Percentiles rank a stretch among this genome's conserved stretches.
Evolutionary conservation across 2,113 vertebrate species (phyloP).

Genomic region (Cynopterus brachyotis): DNA sequence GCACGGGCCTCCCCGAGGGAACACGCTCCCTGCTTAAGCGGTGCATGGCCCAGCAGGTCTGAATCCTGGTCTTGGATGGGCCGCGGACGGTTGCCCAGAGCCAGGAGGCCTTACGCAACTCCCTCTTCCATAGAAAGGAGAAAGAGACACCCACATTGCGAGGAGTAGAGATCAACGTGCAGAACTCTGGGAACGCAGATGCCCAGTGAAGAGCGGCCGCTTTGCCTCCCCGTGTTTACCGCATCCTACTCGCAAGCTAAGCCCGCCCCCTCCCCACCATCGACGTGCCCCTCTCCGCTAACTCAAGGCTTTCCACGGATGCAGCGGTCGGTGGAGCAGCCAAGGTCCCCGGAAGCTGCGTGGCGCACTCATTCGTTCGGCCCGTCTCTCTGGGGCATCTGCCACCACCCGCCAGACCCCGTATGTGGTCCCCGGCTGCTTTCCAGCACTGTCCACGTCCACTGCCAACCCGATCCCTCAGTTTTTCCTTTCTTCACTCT

Average conservation of each 20-base stretch:
- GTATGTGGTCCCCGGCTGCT: background rate
- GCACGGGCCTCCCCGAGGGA: background rate
- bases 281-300: background rate
- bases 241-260: background rate
- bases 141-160: background rate
- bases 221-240: background rate
- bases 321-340: background rate
- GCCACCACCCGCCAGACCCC: background rate
- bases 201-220: background rate
- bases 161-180: background rate
- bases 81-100: background rate
- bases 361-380: background rate
- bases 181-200: background rate
- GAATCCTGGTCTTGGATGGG: background rate
- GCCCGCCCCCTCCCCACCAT: background rate
- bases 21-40: background rate
- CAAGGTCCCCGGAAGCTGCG: background rate
- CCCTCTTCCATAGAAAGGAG: background rate
- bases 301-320: background rate
- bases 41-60: background rate
- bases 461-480: background rate
- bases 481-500: background rate
- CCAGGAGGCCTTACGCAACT: background rate
- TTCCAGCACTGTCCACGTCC: background rate
- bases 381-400: background rate